phyloP scores from a whole-genome alignment of 2,888 invertebrate species.

The Caenorhabditis panamensis region DNA sequence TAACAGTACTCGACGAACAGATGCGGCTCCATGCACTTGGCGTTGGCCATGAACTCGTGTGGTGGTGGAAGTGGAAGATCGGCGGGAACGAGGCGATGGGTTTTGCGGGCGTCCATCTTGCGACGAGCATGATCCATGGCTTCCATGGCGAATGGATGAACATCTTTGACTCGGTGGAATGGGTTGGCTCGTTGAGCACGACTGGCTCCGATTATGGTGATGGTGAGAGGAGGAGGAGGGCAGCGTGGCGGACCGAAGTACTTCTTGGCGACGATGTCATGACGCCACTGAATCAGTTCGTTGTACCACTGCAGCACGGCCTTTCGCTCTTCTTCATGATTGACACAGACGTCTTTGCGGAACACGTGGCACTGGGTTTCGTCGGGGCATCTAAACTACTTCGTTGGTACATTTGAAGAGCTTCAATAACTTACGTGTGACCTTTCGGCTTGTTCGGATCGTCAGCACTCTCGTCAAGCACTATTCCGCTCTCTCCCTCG shows the following conservation, averaged over 20 bases:
- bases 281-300: constrained; percentile 56
- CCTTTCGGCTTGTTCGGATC: constrained; percentile 4
- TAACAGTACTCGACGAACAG: constrained; percentile 61
- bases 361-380: constrained; percentile 47
- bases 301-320: constrained; percentile 46
- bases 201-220: constrained; percentile 52
- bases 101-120: constrained; percentile 20
- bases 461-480: not conserved
- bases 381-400: constrained; percentile 45
- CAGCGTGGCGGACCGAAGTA: constrained; percentile 57
- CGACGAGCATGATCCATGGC: constrained; percentile 42
- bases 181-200: constrained; percentile 53
- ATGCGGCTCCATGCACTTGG: constrained; percentile 60
- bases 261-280: constrained; percentile 45
- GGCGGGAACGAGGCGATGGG: constrained; percentile 27
- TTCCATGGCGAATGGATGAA: constrained; percentile 57
- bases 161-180: constrained; percentile 38
- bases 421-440: constrained; percentile 16
- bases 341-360: constrained; percentile 18
- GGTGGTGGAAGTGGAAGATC: constrained; percentile 55
- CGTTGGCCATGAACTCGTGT: constrained; percentile 58
- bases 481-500: no score
- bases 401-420: not conserved
- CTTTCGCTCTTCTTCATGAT: constrained; percentile 33
- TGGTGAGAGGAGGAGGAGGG: constrained; percentile 51